Conservation (phyloP, 2,797 vertebrate genomes). For the Leuciscus waleckii region DNA sequence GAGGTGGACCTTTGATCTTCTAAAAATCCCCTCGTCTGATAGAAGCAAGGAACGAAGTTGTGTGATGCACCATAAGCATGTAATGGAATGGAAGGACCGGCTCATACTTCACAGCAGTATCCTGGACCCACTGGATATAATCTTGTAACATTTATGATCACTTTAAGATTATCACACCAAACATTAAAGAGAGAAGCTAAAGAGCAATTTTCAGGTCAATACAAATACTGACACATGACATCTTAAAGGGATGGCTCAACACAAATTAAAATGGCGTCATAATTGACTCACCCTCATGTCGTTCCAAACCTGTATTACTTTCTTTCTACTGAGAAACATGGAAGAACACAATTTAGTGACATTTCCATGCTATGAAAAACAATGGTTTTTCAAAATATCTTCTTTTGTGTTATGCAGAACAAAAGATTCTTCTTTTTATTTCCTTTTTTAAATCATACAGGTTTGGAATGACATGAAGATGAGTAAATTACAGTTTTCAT, state of each 20-base stretch:
- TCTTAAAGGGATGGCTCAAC: neutral
- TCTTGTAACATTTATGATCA: slow-evolving; percentile 3
- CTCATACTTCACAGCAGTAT: neutral
- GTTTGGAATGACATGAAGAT: neutral
- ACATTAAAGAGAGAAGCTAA: neutral
- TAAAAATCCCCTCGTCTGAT: slow-evolving; percentile 46
- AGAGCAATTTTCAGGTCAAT: neutral
- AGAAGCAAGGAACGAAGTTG: slow-evolving; percentile 50
- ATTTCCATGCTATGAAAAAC: neutral
- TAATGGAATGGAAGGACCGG: slow-evolving; percentile 54
- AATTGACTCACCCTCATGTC: neutral
- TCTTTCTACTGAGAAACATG: neutral
- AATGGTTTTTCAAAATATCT: neutral
- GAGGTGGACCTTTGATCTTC: slow-evolving; percentile 65
- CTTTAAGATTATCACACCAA: neutral
- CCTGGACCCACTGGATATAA: neutral
- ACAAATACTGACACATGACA: neutral
- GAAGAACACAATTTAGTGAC: neutral
- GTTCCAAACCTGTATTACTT: neutral
- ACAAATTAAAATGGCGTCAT: neutral
- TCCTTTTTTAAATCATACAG: neutral
- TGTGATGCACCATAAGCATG: slow-evolving; percentile 41
- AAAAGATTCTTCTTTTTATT: neutral
- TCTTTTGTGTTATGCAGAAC: neutral
- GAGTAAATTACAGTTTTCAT: neutral